Percentiles rank a stretch among this genome's conserved stretches.
These are phyloP conservation scores for Drosophila heteroneura DNA, from an alignment of 2,888 invertebrate genomes.

Conservation along the genomic window DNA sequence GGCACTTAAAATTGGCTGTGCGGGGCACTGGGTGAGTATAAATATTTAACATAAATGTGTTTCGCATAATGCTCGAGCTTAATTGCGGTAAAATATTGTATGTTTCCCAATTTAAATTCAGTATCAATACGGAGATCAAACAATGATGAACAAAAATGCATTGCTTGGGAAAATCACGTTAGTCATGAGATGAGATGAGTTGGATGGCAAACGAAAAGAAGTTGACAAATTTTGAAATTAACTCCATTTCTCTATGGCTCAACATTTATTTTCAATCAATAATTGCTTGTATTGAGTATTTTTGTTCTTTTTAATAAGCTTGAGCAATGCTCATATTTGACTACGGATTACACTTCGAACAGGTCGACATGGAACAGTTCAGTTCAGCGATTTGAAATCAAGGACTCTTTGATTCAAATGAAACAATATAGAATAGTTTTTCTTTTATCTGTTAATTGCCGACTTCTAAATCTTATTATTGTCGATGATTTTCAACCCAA, in stretches of 20 bases:
- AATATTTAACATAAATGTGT: neutral
- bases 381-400: too few species aligned
- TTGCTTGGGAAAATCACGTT: neutral
- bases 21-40: neutral
- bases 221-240: neutral
- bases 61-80: neutral
- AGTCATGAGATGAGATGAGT: neutral
- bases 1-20: neutral
- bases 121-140: neutral
- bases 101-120: neutral
- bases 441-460: neutral
- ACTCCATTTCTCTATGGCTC: neutral
- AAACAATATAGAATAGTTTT: neutral
- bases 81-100: neutral
- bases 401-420: neutral
- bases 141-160: neutral
- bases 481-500: too few species aligned
- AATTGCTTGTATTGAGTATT: neutral
- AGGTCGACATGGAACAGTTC: neutral
- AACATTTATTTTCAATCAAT: neutral
- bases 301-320: neutral
- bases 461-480: neutral
- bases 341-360: neutral
- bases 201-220: neutral
- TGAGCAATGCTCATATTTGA: neutral